phyloP scores from a whole-genome alignment of 2,888 invertebrate genomes.

The Apamea crenata region DNA sequence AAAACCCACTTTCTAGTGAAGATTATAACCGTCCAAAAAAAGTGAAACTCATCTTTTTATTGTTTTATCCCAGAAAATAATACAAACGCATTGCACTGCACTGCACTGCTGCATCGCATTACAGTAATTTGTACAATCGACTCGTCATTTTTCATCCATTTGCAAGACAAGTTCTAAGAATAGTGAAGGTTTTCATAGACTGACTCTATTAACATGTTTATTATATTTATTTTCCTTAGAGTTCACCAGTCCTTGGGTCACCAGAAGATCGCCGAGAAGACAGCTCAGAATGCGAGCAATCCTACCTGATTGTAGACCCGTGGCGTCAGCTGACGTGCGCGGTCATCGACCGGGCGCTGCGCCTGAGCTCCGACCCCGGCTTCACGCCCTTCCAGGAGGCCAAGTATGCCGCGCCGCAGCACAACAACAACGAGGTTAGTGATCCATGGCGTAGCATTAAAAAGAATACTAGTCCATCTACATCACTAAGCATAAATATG shows the following conservation, averaged over 20 bases:
- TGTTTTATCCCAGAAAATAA: background rate
- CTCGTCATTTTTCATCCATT: background rate
- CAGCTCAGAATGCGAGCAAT: slow-evolving; percentile 27
- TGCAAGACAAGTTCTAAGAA: background rate
- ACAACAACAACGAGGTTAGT: slow-evolving; percentile 9
- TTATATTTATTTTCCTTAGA: slow-evolving; percentile 33
- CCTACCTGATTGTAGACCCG: slow-evolving; percentile 80
- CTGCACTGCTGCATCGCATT: too few species aligned
- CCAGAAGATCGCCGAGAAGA: slow-evolving; percentile 21
- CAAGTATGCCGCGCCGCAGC: slow-evolving; percentile 49
- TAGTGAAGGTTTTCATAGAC: background rate
- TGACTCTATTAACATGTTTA: background rate
- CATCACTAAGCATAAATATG: background rate
- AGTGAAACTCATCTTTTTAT: background rate
- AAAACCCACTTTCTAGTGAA: background rate
- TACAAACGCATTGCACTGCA: background rate
- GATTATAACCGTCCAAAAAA: too few species aligned
- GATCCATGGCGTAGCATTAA: background rate
- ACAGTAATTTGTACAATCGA: too few species aligned
- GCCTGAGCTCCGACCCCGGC: slow-evolving; percentile 71
- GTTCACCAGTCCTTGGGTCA: slow-evolving; percentile 43
- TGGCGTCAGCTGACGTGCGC: slow-evolving; percentile 79
- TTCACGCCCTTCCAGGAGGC: slow-evolving; percentile 75
- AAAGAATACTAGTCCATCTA: background rate
- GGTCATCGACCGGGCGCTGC: slow-evolving; percentile 77